Conservation (phyloP, 2,113 vertebrate species). For the Boulengeromyrus knoepffleri region DNA sequence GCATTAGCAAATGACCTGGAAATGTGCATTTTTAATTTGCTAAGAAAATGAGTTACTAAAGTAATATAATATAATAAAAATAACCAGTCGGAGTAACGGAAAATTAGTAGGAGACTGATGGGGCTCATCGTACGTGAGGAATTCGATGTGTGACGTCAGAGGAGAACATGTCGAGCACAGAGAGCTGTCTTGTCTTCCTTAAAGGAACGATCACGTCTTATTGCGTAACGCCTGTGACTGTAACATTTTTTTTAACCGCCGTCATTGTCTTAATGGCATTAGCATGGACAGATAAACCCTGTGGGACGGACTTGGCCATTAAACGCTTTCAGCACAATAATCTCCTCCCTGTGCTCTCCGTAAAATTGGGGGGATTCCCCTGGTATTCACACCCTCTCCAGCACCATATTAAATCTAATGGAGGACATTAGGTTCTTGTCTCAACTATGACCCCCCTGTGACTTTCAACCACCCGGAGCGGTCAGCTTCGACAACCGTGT, state of each 20-base stretch:
- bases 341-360: not conserved
- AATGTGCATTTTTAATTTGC: not conserved
- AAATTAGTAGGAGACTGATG: not conserved
- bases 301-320: constrained; percentile 63
- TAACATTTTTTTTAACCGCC: constrained; percentile 42
- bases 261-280: constrained; percentile 58
- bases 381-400: constrained; percentile 36
- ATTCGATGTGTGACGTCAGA: not conserved
- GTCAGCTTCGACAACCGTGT: constrained; percentile 25
- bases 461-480: constrained; percentile 22
- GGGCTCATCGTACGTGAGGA: not conserved
- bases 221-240: not conserved
- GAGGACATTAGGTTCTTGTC: constrained; percentile 45
- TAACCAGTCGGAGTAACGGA: not conserved
- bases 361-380: constrained; percentile 46
- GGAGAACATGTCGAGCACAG: not conserved
- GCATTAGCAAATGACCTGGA: not conserved
- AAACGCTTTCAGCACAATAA: constrained; percentile 55
- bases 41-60: not conserved
- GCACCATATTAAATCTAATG: constrained; percentile 35
- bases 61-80: not conserved
- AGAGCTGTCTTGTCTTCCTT: not conserved
- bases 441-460: constrained; percentile 45
- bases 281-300: constrained; percentile 55
- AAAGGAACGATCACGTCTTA: not conserved